Evolutionary conservation across 2,113 vertebrate genomes (phyloP).

Genomic region (Lepidothrix coronata): DNA sequence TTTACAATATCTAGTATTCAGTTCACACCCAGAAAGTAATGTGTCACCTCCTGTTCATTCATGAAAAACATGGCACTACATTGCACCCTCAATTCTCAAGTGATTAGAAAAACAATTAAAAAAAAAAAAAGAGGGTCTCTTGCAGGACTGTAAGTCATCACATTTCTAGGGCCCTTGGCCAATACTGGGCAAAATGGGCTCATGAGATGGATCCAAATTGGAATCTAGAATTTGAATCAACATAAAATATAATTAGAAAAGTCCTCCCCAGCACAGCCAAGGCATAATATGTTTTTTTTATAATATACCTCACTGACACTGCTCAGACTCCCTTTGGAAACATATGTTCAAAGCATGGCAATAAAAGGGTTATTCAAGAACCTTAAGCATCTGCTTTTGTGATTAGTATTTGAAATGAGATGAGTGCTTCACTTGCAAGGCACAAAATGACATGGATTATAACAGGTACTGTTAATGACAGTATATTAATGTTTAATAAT

Average conservation of each 20-base stretch:
- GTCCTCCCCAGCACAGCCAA: not conserved
- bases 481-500: constrained; percentile 77
- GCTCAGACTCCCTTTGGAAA: not conserved
- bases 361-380: constrained; percentile 59
- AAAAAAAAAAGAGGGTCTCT: fast-evolving
- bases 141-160: not conserved
- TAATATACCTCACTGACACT: not conserved
- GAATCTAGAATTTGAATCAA: not conserved
- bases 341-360: not conserved
- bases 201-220: not conserved
- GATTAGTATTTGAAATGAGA: constrained; percentile 70
- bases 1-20: not conserved
- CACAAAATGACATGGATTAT: constrained; percentile 72
- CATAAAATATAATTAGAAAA: not conserved
- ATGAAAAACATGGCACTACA: not conserved
- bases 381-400: constrained; percentile 62
- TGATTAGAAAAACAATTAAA: not conserved
- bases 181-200: not conserved
- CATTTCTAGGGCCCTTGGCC: not conserved
- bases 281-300: not conserved
- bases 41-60: not conserved
- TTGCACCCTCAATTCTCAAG: not conserved
- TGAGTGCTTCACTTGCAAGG: constrained; percentile 56
- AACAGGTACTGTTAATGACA: constrained; percentile 76
- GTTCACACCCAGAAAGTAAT: not conserved